Base-by-base conservation (phyloP, 1,140 invertebrate genomes). In the Kradibia gibbosae region DNA sequence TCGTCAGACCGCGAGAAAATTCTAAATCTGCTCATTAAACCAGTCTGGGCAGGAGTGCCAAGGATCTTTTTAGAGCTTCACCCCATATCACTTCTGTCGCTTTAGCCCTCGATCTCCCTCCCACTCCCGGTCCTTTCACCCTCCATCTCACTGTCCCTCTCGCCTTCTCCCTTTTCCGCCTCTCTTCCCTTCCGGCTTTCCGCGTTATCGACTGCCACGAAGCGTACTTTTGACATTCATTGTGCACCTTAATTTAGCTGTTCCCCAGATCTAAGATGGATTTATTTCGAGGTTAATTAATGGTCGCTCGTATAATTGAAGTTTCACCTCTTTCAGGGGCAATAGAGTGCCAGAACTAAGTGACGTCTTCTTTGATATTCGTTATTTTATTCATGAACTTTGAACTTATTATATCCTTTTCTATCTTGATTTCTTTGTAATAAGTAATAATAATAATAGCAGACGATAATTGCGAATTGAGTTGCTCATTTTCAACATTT, bases 1-100 rank as follows among this genome's bases (percentile, higher is more conserved):
- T 90, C 89, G 86, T 87, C 88, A 90, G 90, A 90, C 90, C 90
- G 89, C 89, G 87, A 91, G 86, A 89, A 88, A 90, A 88, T 87
- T 87, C 85, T 84, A 89, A 90, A 90, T 89, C 87, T 87, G 88
- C 89, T 91, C 88, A 86, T 91, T 91, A 90, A 88, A 86, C 85
- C 84, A 85, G 65, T 50, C 65, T 57, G 65, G 67, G 39, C 42
- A 55, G 42, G 57, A 53, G 76, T 71, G 77, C 76, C 71, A 57
- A 81, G 70, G 62, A 81, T 84, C 81, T 85, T 83, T 81, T 82
- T 45, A 62, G 25, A 73, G 75, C 67, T 36, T 62, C 55, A 75
- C 39, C 60, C 67, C 70, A 28, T 67, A 67, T 39, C 34, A 39
- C 22, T 67, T 67, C 20, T 67, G 34, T 39, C 34, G 62, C 36